Conservation (phyloP, 2,888 invertebrate genomes). For the Achlya flavicornis region DNA sequence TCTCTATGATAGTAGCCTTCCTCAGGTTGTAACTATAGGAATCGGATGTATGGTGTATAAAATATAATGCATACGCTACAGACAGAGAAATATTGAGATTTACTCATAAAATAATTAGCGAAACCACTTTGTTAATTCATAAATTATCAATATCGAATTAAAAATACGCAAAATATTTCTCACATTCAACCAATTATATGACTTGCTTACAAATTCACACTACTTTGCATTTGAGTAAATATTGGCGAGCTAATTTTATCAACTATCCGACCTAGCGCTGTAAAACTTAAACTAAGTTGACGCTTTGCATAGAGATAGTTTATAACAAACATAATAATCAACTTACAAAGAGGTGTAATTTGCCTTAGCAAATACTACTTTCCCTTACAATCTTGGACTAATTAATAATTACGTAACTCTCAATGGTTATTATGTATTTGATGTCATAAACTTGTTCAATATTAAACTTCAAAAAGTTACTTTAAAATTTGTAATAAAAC, state of each 20-base stretch:
- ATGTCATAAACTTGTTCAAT: background rate
- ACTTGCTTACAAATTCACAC: background rate
- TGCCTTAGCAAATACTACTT: conserved; percentile 17
- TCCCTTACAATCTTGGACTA: conserved; percentile 15
- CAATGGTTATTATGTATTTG: background rate
- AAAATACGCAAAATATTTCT: no score
- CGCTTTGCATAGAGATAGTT: conserved; percentile 8
- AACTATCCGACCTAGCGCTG: background rate
- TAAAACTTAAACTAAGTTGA: background rate
- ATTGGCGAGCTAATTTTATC: background rate
- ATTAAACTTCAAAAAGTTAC: background rate
- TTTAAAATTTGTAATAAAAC: background rate
- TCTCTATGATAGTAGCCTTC: no score
- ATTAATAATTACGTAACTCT: no score
- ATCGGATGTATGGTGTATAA: no score
- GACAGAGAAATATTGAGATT: no score
- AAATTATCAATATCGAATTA: background rate
- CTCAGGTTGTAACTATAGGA: no score
- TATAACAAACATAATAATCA: conserved; percentile 8
- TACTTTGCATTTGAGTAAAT: background rate
- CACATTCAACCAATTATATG: no score
- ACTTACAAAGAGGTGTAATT: conserved; percentile 6
- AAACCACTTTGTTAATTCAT: no score
- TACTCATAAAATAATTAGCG: no score
- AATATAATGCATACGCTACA: no score